These are phyloP conservation scores for Mesochorus sp. DNA, from an alignment of 2,888 invertebrate genomes.

Conservation along the genomic window DNA sequence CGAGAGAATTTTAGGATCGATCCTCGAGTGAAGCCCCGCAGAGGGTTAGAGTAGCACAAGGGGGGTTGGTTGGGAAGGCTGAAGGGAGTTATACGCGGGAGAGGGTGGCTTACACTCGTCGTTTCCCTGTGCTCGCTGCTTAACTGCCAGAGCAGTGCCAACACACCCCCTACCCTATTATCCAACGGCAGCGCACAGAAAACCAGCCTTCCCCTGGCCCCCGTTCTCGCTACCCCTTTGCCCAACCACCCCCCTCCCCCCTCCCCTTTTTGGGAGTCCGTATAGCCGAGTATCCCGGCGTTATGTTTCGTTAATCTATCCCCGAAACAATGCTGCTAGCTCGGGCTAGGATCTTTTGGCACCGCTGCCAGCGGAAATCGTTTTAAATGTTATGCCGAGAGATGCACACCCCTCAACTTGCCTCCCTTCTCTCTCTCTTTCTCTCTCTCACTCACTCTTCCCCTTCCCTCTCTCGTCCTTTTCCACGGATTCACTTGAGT, in stretches of 20 bases:
- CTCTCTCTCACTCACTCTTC: too few relatives aligned
- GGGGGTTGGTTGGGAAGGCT: conserved; percentile 61
- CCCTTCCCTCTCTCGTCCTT: conserved; percentile 12
- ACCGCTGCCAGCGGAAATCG: conserved; percentile 82
- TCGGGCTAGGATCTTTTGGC: conserved; percentile 77
- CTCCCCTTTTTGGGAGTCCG: conserved; percentile 77
- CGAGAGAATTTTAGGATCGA: conserved; percentile 57
- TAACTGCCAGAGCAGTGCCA: conserved; percentile 79
- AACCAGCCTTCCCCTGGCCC: conserved; percentile 26
- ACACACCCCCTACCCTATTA: conserved; percentile 72
- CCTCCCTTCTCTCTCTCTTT: too few relatives aligned
- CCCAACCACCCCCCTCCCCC: conserved; percentile 68
- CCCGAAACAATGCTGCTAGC: conserved; percentile 80
- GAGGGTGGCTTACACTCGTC: conserved; percentile 59
- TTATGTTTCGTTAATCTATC: conserved; percentile 82
- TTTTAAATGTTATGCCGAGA: conserved; percentile 81
- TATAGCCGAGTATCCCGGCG: conserved; percentile 76
- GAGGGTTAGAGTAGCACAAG: conserved; percentile 41
- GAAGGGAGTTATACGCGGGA: conserved; percentile 59
- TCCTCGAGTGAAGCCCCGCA: conserved; percentile 48
- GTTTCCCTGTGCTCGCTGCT: conserved; percentile 68
- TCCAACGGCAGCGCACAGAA: conserved; percentile 54
- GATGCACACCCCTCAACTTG: conserved; percentile 72
- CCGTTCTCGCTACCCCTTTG: background rate
- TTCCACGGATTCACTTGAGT: conserved; percentile 74